Evolutionary conservation across 2,113 vertebrate species (phyloP).

Genomic region (Periophthalmodon schlosseri): DNA sequence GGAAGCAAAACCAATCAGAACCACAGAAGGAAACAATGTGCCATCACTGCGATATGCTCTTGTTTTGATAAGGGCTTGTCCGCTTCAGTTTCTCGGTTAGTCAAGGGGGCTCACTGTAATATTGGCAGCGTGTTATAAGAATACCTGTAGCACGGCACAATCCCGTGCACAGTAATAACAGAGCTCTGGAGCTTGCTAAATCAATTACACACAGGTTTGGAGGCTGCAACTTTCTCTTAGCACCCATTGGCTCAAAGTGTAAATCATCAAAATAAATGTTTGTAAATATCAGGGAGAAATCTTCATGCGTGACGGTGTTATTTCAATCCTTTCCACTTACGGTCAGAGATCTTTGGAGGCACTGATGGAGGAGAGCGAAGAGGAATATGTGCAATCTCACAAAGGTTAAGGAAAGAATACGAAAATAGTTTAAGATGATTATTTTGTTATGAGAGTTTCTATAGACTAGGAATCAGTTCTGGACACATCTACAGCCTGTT

Average conservation of each 20-base stretch:
- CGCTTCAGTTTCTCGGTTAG: constrained; percentile 43
- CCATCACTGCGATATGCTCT: constrained; percentile 48
- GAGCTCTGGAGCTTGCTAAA: constrained; percentile 68
- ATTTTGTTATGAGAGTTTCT: background rate
- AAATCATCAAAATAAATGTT: constrained; percentile 29
- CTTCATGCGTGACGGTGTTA: constrained; percentile 22
- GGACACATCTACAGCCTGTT: background rate
- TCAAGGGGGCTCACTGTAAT: constrained; percentile 55
- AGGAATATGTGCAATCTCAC: no score
- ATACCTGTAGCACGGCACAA: constrained; percentile 60
- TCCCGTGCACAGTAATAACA: constrained; percentile 59
- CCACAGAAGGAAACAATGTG: constrained; percentile 40
- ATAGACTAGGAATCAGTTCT: no score
- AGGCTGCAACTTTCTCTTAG: constrained; percentile 40
- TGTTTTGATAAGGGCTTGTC: constrained; percentile 60
- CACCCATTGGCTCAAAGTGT: constrained; percentile 41
- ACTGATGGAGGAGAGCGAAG: constrained; percentile 6
- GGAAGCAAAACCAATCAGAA: constrained; percentile 59
- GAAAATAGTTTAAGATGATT: background rate
- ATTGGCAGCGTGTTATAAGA: constrained; percentile 66
- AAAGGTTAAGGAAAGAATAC: no score
- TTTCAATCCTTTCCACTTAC: constrained; percentile 17
- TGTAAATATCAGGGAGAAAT: constrained; percentile 24
- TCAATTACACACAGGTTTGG: constrained; percentile 70
- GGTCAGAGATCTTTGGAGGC: constrained; percentile 9